Base-by-base conservation (phyloP, 2,888 invertebrate species). In the Dascillus cervinus region DNA sequence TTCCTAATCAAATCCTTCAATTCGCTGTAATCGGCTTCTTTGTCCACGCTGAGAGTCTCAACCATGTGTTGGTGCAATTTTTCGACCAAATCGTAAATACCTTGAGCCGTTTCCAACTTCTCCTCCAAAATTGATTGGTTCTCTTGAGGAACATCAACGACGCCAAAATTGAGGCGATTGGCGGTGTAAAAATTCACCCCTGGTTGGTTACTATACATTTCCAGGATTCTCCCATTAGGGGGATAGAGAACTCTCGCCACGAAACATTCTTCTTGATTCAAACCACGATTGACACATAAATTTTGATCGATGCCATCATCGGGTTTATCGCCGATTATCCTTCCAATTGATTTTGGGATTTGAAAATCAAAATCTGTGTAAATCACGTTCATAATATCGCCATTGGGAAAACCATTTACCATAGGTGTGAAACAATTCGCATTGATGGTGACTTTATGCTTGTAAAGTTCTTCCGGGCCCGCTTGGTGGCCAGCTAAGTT, bases 121-220 rank as follows among this genome's bases (percentile, higher is more conserved):
- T 13, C 12, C 3, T 25, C 8, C 6, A 6, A 5, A 6, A 22
- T 22, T 4, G 26, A 11, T 5, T 8, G 3, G 8, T 6, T n/a
- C 2, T 8, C 11, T 8, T 9, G 4, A 4, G 37, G 31, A 4
- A 32, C 21, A 13, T 45, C 11, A 3, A 45, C 8, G 3, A 38
- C 35, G 1, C 53, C 55, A 13, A 37, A 43, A 11, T 55, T 56
- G 27, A 60, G 55, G 8, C 53, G 38, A 55, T 88, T 86, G 1
- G 78, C 76, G 0, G 92, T 92, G 53, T 89, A 87, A 46, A 95
- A 78, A 58, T 90, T 87, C 33, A 92, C 71, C 0, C 91, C 92
- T 0, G 85, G 87, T 56, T 91, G 88, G 57, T 89, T 83, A 36
- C 88, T 83, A 45, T 77, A 79, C 1, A 91, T 73, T 58, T 88